Evolutionary conservation across 2,113 vertebrate genomes (phyloP).

Genomic region (Cottus gobio): DNA sequence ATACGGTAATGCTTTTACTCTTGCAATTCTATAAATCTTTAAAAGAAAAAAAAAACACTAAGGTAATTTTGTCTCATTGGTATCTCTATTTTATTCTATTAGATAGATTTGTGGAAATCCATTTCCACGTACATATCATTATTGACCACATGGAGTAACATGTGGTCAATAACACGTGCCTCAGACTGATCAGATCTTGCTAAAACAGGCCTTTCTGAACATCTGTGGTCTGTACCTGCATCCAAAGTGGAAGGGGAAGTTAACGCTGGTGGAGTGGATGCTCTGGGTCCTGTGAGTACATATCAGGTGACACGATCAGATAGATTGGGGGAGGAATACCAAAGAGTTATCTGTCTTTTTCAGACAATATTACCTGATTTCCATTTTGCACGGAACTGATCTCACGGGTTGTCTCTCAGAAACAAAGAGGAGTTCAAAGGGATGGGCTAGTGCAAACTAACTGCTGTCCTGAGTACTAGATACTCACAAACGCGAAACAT

Average conservation of each 20-base stretch:
- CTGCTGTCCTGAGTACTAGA: slow-evolving; percentile 11
- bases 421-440: slow-evolving; percentile 13
- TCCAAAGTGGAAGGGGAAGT: not conserved
- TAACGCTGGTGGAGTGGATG: not conserved
- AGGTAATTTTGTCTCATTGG: not conserved
- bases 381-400: not conserved
- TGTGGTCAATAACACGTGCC: too few species aligned
- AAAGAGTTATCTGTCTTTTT: not conserved
- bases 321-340: not conserved
- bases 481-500: not conserved
- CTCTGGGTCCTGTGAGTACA: not conserved
- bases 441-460: slow-evolving; percentile 26
- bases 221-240: not conserved
- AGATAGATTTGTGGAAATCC: not conserved
- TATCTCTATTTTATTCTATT: not conserved
- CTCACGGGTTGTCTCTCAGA: not conserved
- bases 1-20: not conserved
- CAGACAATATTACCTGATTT: too few species aligned
- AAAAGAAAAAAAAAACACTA: slow-evolving; percentile 1
- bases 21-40: not conserved
- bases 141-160: not conserved
- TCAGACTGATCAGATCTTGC: too few species aligned
- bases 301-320: not conserved
- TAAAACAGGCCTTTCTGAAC: not conserved
- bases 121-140: not conserved